phyloP scores from a whole-genome alignment of 2,113 vertebrate genomes.

The human (Homo sapiens) region DNA sequence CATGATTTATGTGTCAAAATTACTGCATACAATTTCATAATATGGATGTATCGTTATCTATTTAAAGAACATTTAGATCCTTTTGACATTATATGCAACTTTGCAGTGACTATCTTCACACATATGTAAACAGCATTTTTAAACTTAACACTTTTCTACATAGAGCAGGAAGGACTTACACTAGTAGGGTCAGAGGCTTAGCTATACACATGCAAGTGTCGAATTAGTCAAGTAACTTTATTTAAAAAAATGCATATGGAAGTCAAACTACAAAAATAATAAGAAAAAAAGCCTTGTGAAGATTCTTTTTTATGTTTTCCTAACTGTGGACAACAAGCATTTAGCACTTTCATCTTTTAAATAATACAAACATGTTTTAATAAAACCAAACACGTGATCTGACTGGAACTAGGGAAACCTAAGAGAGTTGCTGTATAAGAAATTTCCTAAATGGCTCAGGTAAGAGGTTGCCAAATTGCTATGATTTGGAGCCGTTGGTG shows the following conservation, averaged over 20 bases:
- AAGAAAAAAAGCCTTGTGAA: neutral
- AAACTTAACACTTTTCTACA: neutral
- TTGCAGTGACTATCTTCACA: neutral
- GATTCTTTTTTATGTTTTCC: neutral
- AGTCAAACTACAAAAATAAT: neutral
- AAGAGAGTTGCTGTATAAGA: neutral
- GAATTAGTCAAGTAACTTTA: neutral
- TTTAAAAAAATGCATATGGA: neutral
- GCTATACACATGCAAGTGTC: too few relatives aligned
- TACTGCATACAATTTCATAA: neutral
- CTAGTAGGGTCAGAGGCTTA: neutral
- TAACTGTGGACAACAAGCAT: neutral
- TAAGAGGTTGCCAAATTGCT: neutral
- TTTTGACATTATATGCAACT: too few relatives aligned
- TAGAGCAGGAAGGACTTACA: neutral
- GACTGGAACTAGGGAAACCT: neutral
- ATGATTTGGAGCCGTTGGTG: neutral
- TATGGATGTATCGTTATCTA: too few relatives aligned
- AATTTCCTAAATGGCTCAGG: neutral
- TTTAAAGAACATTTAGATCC: too few relatives aligned
- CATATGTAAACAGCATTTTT: neutral
- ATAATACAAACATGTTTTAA: neutral
- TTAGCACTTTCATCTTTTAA: neutral
- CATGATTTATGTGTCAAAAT: neutral
- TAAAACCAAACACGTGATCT: neutral